Base-by-base conservation (phyloP, 2,113 vertebrate genomes). In the Scytalopus superciliaris region DNA sequence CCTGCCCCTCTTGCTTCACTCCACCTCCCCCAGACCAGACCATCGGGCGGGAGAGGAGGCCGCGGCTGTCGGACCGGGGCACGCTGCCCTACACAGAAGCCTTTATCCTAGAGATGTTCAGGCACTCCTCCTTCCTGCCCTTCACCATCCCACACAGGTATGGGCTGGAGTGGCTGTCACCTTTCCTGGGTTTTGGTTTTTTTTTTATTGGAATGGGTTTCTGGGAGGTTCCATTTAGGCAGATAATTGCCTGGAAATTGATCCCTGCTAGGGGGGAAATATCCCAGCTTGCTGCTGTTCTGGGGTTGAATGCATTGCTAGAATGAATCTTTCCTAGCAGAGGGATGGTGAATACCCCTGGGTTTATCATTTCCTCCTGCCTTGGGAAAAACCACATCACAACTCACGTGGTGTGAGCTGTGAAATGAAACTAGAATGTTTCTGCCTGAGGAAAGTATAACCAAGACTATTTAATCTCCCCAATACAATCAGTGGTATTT, bases 111-210 rank as follows among this genome's bases (percentile, higher is more conserved):
- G 99, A 99, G 97, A 74, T 97, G 63, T 99, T 99, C 92, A 97
- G 99, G 5, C 99, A 99, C 56, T 98, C 99, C 3, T 99, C 99
- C 62, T 99, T 99, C 37, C 0, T 99, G 49, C 99, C 99, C 24
- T 99, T 99, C 79, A 99, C 99, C 50, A 99, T 99, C 93, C 99
- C 99, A 0, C 99, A 99, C 94, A 98, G 99, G 99, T 98, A 94
- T 82, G 3, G 45, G n/a, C 53, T 40, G 33, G 33, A 62, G 52
- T 0, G 0, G 24, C 57, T 22, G 12, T 25, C 3, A 42, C 40
- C 40, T 42, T 42, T 14, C 14, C 40, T 42, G 40, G 40, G 10
- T 42, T 42, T 42, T 42, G 40, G 40, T 42, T 75, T 37, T 4
- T 1, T 7, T 42, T 63, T 56, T 67, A 83, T n/a, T 24, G 2